Percentiles rank a stretch among this genome's conserved stretches.
Conservation (phyloP, 2,888 invertebrate genomes). For the Busseola fusca region DNA sequence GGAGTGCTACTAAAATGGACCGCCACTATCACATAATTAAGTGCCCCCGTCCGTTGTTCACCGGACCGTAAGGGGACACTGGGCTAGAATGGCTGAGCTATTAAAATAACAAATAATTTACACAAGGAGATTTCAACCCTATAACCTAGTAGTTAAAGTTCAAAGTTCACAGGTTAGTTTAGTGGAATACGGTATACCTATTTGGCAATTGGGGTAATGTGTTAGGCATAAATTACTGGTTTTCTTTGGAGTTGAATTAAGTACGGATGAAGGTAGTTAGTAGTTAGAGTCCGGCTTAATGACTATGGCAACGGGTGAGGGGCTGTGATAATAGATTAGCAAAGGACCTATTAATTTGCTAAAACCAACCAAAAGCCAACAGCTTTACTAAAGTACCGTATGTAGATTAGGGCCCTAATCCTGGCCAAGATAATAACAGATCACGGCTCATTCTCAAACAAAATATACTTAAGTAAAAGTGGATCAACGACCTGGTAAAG, state of each 20-base stretch:
- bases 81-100: conserved; percentile 75
- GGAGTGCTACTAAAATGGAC: conserved; percentile 79
- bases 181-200: conserved; percentile 65
- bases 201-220: conserved; percentile 84
- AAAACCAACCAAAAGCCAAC: conserved; percentile 33
- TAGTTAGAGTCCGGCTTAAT: conserved; percentile 77
- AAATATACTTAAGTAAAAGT: not conserved
- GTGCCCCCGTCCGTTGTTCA: conserved; percentile 80
- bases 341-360: conserved; percentile 42
- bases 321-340: conserved; percentile 60
- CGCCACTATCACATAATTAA: conserved; percentile 88
- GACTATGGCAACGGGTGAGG: conserved; percentile 62
- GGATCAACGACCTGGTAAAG: not conserved
- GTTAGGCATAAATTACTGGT: conserved; percentile 84
- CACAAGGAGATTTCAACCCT: conserved; percentile 62
- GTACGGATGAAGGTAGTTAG: conserved; percentile 81
- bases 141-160: conserved; percentile 36
- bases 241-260: conserved; percentile 83
- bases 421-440: not conserved
- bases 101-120: conserved; percentile 72
- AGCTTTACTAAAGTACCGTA: conserved; percentile 18
- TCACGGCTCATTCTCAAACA: not conserved
- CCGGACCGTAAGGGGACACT: conserved; percentile 82
- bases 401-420: conserved; percentile 11
- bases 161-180: conserved; percentile 43